A percentile compares a stretch with the other conserved stretches of the same genome.
These are phyloP conservation scores for Lepidurus couesii DNA, from an alignment of 1,140 invertebrate species.

Conservation along the genomic window DNA sequence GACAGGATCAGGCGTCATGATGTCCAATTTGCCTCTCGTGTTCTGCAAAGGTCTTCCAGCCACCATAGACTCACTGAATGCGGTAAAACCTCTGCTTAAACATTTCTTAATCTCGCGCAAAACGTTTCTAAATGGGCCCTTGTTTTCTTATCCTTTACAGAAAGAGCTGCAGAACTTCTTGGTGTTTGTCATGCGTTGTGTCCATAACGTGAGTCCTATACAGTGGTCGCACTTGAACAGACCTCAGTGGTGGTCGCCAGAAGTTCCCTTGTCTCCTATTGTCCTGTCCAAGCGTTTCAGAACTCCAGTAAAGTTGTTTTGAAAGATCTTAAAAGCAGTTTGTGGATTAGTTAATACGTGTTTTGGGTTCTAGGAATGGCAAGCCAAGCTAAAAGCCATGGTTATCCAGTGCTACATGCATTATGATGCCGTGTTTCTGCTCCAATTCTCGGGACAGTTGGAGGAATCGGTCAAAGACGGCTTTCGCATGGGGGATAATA, in stretches of 20 bases:
- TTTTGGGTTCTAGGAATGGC: conserved; percentile 27
- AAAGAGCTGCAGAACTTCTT: conserved; percentile 34
- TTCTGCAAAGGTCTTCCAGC: conserved; percentile 31
- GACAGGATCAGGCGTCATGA: conserved; percentile 29
- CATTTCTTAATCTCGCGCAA: too few species aligned
- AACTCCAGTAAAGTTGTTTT: conserved; percentile 14
- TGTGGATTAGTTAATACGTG: background rate
- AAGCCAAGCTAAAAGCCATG: conserved; percentile 41
- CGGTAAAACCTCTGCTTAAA: background rate
- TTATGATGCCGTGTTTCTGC: conserved; percentile 62
- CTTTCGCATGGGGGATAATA: conserved; percentile 61
- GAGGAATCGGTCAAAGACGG: conserved; percentile 57
- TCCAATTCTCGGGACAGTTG: conserved; percentile 63
- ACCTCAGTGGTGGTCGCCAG: conserved; percentile 32
- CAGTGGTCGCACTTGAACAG: conserved; percentile 7
- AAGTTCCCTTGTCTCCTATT: conserved; percentile 33
- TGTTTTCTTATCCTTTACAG: conserved; percentile 6
- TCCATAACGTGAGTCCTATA: conserved; percentile 22
- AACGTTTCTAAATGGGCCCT: background rate
- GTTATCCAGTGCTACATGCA: conserved; percentile 64
- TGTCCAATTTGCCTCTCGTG: conserved; percentile 33
- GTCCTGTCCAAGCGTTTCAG: conserved; percentile 28
- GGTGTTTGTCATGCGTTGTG: conserved; percentile 31
- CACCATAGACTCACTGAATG: conserved; percentile 21
- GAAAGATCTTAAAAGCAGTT: background rate